A percentile compares a stretch with the other conserved stretches of the same genome.
Conservation (phyloP, 2,797 vertebrate genomes). For the Nannoperca australis region DNA sequence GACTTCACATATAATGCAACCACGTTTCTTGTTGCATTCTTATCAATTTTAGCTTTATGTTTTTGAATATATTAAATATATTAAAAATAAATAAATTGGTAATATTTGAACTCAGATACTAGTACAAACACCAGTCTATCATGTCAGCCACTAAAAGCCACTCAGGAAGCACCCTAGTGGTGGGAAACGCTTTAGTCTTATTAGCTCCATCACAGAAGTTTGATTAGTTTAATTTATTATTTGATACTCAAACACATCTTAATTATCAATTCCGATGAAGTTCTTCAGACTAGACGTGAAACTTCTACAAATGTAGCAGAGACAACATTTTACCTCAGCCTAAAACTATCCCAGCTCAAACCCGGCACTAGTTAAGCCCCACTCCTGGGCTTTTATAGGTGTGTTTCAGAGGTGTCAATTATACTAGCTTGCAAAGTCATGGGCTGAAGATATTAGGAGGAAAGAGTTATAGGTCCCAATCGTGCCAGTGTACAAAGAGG, state of each 20-base stretch:
- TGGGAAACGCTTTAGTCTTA: background rate
- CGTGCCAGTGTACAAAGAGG: constrained; percentile 38
- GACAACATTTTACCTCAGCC: background rate
- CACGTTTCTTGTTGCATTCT: background rate
- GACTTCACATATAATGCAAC: too few relatives aligned
- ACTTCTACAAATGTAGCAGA: background rate
- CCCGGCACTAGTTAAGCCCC: background rate
- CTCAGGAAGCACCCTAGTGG: background rate
- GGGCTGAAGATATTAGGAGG: constrained; percentile 19
- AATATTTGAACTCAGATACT: background rate
- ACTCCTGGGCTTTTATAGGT: constrained; percentile 15
- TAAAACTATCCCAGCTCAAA: background rate
- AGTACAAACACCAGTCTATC: too few relatives aligned
- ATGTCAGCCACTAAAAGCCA: background rate
- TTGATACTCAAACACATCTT: background rate
- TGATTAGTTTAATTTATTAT: background rate
- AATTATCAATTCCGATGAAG: background rate
- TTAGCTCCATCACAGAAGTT: background rate
- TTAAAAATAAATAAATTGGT: background rate
- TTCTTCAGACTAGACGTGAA: background rate
- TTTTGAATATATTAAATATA: too few relatives aligned
- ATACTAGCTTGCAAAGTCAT: constrained; percentile 11
- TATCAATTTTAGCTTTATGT: background rate
- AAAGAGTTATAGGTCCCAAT: constrained; percentile 15
- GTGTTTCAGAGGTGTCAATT: constrained; percentile 43